Evolutionary conservation across 2,113 vertebrate genomes (phyloP), one percentile per base, ranked within the genome.

Genomic region (Oreotrochilus melanogaster): DNA sequence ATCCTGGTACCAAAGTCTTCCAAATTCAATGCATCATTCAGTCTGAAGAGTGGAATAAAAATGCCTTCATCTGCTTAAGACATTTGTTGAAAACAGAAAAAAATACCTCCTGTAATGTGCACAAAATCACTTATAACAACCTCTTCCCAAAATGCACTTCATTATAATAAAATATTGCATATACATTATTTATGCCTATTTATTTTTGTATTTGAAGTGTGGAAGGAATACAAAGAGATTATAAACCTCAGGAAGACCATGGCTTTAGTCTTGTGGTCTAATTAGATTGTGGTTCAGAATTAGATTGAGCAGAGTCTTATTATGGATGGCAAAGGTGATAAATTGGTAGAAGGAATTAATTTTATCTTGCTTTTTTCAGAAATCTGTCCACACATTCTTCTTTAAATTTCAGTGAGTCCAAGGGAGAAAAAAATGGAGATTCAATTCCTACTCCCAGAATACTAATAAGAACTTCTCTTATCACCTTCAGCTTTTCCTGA

Each of bases 401-500:
- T 86, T 86, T 43, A 53, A 39, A 81, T 92, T 56, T 83, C 57
- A 60, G 6, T 7, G 37, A 48, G 39, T 18, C 30, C n/a, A 62
- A 22, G 12, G 2, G 3, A 18, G 22, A 23, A 22, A 22, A 48
- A n/a, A n/a, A 25, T 11, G 19, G 22, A 83, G 47, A 83, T 89
- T 79, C 22, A 42, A 81, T 87, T 91, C 65, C 80, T 60, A 7
- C 50, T 94, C 60, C 18, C 48, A 57, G 89, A 76, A 95, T 89
- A 78, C 66, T 82, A 89, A 93, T 76, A 78, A 76, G 54, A 86
- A 62, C 42, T 62, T 73, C 50, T 73, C 74, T 91, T 87, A 93
- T 66, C 86, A 74, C 48, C 73, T 95, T 93, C 67, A 37, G 86
- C 82, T 94, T 84, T 82, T 67, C 86, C 73, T 24, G 39, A 67